These are phyloP conservation scores for Coryphaenoides rupestris DNA, from an alignment of 2,113 vertebrate genomes.

Conservation along the genomic window DNA sequence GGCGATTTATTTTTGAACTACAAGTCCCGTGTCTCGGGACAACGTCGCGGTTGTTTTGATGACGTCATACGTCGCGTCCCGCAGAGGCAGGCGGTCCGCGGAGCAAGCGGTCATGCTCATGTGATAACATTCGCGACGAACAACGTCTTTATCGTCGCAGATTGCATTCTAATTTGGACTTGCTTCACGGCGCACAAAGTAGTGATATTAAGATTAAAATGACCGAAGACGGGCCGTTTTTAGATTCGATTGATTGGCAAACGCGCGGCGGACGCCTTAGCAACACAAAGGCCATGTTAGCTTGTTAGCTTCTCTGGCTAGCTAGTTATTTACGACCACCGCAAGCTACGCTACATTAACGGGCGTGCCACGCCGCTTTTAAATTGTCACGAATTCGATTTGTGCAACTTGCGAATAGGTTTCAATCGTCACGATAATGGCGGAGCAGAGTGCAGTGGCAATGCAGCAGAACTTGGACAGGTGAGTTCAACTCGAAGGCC, in stretches of 20 bases:
- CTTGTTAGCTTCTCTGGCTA: conserved; percentile 32
- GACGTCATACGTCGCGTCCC: conserved; percentile 50
- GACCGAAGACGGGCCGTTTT: background rate
- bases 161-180: background rate
- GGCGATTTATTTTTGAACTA: conserved; percentile 46
- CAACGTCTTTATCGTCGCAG: conserved; percentile 23
- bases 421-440: conserved; percentile 45
- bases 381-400: background rate
- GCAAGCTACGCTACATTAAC: conserved; percentile 17
- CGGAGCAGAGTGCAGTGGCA: conserved; percentile 61
- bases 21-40: conserved; percentile 57
- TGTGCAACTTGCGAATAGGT: background rate
- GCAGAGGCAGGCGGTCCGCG: conserved; percentile 57
- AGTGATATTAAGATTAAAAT: background rate
- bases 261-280: conserved; percentile 24
- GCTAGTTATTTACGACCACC: conserved; percentile 12
- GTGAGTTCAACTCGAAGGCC: conserved; percentile 63
- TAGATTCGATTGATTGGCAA: conserved; percentile 1
- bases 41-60: conserved; percentile 54
- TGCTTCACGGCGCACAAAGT: background rate
- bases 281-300: conserved; percentile 53
- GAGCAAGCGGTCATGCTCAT: conserved; percentile 54
- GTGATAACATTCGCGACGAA: conserved; percentile 36
- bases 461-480: conserved; percentile 76
- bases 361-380: conserved; percentile 11